Percentiles rank a stretch among this genome's conserved stretches.
Conservation (phyloP, 2,113 vertebrate genomes). For the Catagonus wagneri region DNA sequence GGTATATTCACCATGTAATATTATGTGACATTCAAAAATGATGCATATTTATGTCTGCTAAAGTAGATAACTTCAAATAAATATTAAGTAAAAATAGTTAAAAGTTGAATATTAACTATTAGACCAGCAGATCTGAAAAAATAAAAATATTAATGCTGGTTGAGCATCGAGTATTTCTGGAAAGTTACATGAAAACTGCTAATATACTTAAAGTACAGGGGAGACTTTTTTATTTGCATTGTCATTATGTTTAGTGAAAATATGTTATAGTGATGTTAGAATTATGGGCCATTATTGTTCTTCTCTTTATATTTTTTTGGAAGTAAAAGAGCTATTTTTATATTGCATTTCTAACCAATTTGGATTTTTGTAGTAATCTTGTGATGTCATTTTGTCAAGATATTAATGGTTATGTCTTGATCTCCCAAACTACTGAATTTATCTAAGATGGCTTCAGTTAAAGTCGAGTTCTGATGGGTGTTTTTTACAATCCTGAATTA, state of each 20-base stretch:
- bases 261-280: not conserved
- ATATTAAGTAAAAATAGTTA: constrained; percentile 16
- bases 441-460: not conserved
- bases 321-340: not conserved
- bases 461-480: not conserved
- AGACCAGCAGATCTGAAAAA: not conserved
- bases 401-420: not conserved
- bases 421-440: not conserved
- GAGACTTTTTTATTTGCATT: not conserved
- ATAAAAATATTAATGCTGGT: not conserved
- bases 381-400: not conserved
- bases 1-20: not conserved
- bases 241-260: not conserved
- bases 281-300: not conserved
- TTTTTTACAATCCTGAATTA: not conserved
- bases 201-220: not conserved
- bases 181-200: not conserved
- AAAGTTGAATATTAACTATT: not conserved
- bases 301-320: not conserved
- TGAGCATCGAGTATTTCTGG: not conserved
- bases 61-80: not conserved
- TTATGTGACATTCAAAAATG: not conserved
- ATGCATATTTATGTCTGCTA: constrained; percentile 7
- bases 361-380: constrained; percentile 28
- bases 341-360: constrained; percentile 2